Evolutionary conservation across 2,888 invertebrate genomes (phyloP), one percentile per base, ranked within the genome.

Genomic region (Acleris sparsana): DNA sequence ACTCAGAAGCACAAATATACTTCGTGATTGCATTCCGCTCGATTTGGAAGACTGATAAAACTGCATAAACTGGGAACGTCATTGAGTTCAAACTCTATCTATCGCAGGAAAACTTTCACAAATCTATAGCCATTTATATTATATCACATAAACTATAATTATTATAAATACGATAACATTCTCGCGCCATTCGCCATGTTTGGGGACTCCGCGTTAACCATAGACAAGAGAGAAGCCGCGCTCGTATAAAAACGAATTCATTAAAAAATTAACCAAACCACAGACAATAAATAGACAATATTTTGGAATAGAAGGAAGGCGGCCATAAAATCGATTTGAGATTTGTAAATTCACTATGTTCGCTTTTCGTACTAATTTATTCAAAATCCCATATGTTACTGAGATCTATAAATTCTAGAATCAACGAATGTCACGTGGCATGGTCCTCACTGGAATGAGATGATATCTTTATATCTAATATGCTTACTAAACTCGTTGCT

Each of bases 131-230:
- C 85, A 82, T 84, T 71, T 67, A 62, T 75, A 79, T 82, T 75
- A 86, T 89, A 90, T 90, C 89, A 89, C 89, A 89, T 85, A 82
- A 82, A 78, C 84, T 82, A 86, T 78, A 84, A 82, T 81, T 20
- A 55, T 63, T 78, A 87, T 80, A 85, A 82, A 82, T 82, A 82
- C 75, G 76, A 73, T 74, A 78, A 78, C 80, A 79, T 73, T 73
- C 79, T 80, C 77, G 71, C 75, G 75, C 77, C 78, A 70, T 77
- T 73, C 72, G 71, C 68, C 68, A 33, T 55, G 55, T 20, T 72
- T 83, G 85, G 84, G 85, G 84, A 82, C 84, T 78, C 73, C 76
- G 85, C 82, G 25, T 63, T 73, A 73, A 74, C 62, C 67, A 73
- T 68, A 68, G 49, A 73, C 57, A 72, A 72, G 79, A 70, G 78